A percentile compares a stretch with the other conserved stretches of the same genome.
Evolutionary conservation across 2,888 invertebrate genomes (phyloP).

Genomic region (Phania funesta): DNA sequence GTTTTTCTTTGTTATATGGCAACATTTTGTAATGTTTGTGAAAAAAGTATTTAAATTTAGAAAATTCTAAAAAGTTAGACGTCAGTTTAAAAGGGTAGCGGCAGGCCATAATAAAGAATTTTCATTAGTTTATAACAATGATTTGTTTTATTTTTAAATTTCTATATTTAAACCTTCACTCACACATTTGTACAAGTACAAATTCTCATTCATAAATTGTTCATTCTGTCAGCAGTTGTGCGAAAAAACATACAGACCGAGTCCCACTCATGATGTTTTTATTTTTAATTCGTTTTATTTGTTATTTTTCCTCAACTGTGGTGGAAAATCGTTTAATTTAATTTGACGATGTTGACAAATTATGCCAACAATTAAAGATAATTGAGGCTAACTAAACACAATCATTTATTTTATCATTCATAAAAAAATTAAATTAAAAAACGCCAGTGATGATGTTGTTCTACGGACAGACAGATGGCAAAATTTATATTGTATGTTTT

Average conservation of each 20-base stretch:
- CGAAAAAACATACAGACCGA: not conserved
- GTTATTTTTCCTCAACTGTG: slow-evolving; percentile 20
- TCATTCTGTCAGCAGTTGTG: slow-evolving; percentile 48
- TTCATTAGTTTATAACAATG: not conserved
- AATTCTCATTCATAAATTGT: slow-evolving; percentile 35
- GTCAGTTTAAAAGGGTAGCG: not conserved
- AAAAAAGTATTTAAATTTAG: not conserved
- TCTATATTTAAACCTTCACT: slow-evolving; percentile 15
- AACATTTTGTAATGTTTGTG: slow-evolving; percentile 31
- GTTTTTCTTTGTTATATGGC: slow-evolving; percentile 23
- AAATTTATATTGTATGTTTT: no score
- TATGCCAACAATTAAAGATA: slow-evolving; percentile 70
- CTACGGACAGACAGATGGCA: not conserved
- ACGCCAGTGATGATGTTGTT: not conserved
- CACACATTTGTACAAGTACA: slow-evolving; percentile 27
- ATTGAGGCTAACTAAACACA: slow-evolving; percentile 67
- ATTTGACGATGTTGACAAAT: slow-evolving; percentile 70
- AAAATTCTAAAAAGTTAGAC: not conserved
- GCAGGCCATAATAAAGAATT: not conserved
- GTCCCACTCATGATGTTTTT: slow-evolving; percentile 1
- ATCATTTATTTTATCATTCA: slow-evolving; percentile 52
- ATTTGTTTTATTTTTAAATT: slow-evolving; percentile 17
- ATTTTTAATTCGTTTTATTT: slow-evolving; percentile 19
- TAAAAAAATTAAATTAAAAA: slow-evolving; percentile 17
- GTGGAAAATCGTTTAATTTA: slow-evolving; percentile 67